phyloP scores from a whole-genome alignment of 2,888 invertebrate species.

The Arenicola marina region DNA sequence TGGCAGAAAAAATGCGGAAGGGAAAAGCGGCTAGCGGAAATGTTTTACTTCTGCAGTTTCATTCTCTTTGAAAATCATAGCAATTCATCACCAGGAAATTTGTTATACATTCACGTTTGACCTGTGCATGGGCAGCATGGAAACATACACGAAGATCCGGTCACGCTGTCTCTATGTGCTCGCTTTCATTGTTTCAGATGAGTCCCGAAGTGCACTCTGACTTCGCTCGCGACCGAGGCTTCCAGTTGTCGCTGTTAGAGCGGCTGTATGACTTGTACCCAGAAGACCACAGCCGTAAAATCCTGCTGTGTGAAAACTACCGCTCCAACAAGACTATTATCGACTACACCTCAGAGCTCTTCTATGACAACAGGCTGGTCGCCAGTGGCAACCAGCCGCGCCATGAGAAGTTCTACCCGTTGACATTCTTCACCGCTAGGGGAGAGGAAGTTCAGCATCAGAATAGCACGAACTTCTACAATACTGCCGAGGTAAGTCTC shows the following conservation, averaged over 20 bases:
- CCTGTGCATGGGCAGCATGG: no score
- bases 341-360: conserved; percentile 78
- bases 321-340: conserved; percentile 82
- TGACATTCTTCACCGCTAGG: conserved; percentile 79
- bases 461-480: conserved; percentile 76
- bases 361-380: conserved; percentile 72
- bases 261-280: conserved; percentile 79
- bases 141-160: no score
- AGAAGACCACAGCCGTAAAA: conserved; percentile 73
- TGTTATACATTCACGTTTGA: no score
- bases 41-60: no score
- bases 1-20: no score
- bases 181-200: conserved; percentile 67
- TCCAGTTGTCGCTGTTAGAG: conserved; percentile 73
- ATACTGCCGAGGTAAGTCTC: conserved; percentile 72
- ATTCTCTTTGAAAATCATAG: no score
- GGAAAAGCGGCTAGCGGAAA: no score
- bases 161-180: no score
- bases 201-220: conserved; percentile 79
- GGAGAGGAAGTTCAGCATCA: conserved; percentile 80
- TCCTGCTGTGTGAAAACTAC: conserved; percentile 81
- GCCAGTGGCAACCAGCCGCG: conserved; percentile 69
- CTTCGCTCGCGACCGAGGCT: conserved; percentile 59
- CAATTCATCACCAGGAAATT: no score
- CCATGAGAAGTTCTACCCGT: conserved; percentile 64